Conservation (phyloP, 53 echinoderm and acorn worm genomes). For the Pentamera pediparva region DNA sequence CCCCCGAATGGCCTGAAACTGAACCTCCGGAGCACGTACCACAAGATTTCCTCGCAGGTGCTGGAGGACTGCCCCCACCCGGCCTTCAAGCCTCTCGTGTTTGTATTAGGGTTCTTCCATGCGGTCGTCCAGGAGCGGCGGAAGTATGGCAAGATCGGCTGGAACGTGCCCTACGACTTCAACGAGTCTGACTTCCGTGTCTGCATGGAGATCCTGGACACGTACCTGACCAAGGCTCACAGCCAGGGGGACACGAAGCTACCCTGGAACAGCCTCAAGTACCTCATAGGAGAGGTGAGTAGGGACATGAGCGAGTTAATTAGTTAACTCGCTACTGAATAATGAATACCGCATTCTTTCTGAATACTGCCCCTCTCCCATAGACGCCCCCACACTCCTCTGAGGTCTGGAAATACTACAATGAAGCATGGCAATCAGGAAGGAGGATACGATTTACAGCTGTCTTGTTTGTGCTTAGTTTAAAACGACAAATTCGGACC, state of each 20-base stretch:
- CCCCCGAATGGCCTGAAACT: slow-evolving; percentile 98
- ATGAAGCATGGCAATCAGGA: no score
- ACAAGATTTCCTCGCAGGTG: slow-evolving; percentile 87
- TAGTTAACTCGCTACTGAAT: not conserved
- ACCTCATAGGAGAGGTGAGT: slow-evolving; percentile 92
- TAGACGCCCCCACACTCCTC: no score
- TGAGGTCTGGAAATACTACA: no score
- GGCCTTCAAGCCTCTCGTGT: slow-evolving; percentile 94
- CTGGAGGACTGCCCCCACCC: slow-evolving; percentile 91
- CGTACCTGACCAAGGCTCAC: slow-evolving; percentile 82
- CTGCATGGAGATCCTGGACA: slow-evolving; percentile 86
- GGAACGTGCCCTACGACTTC: slow-evolving; percentile 99
- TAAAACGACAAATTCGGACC: no score
- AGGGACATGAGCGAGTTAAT: not conserved
- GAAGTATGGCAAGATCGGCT: slow-evolving; percentile 99
- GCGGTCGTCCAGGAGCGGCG: slow-evolving; percentile 96
- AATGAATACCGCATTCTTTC: no score
- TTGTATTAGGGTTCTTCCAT: slow-evolving; percentile 93
- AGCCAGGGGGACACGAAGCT: slow-evolving; percentile 94
- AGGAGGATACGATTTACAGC: no score
- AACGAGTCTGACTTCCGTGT: slow-evolving; percentile 98
- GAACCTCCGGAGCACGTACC: slow-evolving; percentile 92
- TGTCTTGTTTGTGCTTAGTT: no score
- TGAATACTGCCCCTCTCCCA: no score
- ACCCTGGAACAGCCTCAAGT: slow-evolving; percentile 97